Conservation (phyloP, 2,113 vertebrate genomes). For the Columbina picui region DNA sequence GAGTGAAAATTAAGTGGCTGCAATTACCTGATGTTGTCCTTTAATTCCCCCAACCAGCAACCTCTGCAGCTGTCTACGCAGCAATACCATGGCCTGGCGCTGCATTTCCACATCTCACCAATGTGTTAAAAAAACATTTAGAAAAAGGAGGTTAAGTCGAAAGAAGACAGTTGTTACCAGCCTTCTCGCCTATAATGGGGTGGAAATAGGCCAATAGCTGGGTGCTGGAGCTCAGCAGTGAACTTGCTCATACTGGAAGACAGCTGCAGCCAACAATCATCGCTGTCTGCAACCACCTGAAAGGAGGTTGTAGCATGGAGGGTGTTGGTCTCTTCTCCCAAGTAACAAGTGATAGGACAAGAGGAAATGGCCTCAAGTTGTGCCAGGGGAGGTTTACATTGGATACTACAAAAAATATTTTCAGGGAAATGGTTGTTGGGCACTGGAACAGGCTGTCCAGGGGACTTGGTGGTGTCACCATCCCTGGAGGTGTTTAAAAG, state of each 20-base stretch:
- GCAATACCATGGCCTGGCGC: not conserved
- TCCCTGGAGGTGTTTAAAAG: too few relatives aligned
- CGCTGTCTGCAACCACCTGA: too few relatives aligned
- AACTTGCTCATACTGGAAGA: not conserved
- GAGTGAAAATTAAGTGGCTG: not conserved
- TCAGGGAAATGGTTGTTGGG: too few relatives aligned
- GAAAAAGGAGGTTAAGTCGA: not conserved
- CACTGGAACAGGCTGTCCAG: too few relatives aligned
- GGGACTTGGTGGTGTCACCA: too few relatives aligned
- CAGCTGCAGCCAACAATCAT: not conserved
- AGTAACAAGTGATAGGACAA: too few relatives aligned
- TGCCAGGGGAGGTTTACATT: too few relatives aligned
- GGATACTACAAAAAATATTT: too few relatives aligned
- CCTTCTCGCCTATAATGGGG: not conserved
- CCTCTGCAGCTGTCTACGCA: not conserved
- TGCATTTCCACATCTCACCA: rapidly evolving
- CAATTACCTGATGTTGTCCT: not conserved
- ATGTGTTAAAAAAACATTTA: not conserved
- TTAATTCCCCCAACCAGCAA: not conserved
- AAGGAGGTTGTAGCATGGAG: too few relatives aligned
- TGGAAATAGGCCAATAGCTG: not conserved
- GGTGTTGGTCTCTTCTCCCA: too few relatives aligned
- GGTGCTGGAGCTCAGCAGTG: not conserved
- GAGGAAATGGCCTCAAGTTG: too few relatives aligned
- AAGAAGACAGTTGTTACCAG: not conserved